A percentile compares a stretch with the other conserved stretches of the same genome.
phyloP scores from a whole-genome alignment of 2,888 invertebrate genomes.

The Cheilosia grossa region DNA sequence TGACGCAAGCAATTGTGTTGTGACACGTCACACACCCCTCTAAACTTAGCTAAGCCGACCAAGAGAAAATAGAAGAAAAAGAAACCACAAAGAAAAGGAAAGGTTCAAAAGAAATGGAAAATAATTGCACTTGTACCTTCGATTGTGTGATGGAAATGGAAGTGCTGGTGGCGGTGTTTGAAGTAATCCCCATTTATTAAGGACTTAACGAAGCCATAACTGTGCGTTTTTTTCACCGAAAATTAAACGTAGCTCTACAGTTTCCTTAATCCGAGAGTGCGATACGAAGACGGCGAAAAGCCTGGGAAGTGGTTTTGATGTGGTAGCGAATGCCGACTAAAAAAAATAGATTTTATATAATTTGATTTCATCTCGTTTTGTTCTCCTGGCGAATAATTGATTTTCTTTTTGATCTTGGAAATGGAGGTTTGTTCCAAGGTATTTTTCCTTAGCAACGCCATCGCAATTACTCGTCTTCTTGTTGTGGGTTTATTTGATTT shows the following conservation, averaged over 20 bases:
- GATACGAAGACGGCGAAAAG: constrained; percentile 24
- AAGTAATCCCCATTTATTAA: constrained; percentile 72
- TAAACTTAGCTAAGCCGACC: constrained; percentile 23
- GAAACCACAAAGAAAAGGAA: constrained; percentile 41
- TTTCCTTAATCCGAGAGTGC: constrained; percentile 59
- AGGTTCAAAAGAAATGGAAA: constrained; percentile 61
- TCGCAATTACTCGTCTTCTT: too few relatives aligned
- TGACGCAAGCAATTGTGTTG: constrained; percentile 50
- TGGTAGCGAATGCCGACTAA: constrained; percentile 38
- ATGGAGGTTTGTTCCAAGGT: too few relatives aligned
- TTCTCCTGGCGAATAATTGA: not conserved
- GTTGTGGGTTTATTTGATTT: too few relatives aligned
- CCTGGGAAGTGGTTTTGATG: constrained; percentile 37
- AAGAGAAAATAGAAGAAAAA: constrained; percentile 12
- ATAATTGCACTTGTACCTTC: constrained; percentile 68
- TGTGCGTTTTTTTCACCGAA: constrained; percentile 49
- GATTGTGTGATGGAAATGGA: constrained; percentile 31
- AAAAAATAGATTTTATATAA: constrained; percentile 45
- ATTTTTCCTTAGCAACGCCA: too few relatives aligned
- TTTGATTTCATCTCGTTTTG: constrained; percentile 22
- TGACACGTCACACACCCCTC: constrained; percentile 51
- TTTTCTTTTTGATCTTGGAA: not conserved
- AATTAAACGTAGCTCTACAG: constrained; percentile 65
- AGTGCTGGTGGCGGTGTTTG: constrained; percentile 50
- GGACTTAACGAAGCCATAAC: constrained; percentile 73